Percentiles rank a stretch among this genome's conserved stretches.
Conservation (phyloP, 2,113 vertebrate species). For the Mus pahari region DNA sequence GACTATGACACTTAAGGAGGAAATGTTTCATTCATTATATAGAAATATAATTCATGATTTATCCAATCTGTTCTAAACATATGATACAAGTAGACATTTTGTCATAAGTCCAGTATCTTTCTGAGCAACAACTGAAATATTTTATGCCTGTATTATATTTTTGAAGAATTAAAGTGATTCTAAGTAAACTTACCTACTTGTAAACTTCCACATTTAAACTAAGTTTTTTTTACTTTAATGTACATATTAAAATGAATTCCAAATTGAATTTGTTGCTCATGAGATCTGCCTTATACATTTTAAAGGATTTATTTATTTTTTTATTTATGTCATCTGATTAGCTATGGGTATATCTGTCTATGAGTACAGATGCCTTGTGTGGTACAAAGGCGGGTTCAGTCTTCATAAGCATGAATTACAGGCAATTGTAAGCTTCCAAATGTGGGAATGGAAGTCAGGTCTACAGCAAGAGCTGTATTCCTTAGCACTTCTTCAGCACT, state of each 20-base stretch:
- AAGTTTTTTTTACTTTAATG: background rate
- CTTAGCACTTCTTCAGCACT: no score
- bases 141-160: background rate
- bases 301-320: background rate
- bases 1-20: background rate
- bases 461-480: background rate
- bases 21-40: background rate
- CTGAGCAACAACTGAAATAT: background rate
- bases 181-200: background rate
- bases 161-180: background rate
- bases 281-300: background rate
- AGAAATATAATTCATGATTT: background rate
- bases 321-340: background rate
- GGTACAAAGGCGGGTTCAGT: no score
- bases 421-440: no score
- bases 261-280: background rate
- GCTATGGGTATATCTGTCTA: background rate
- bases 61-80: background rate
- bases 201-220: conserved; percentile 1
- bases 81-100: background rate
- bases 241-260: background rate
- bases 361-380: background rate
- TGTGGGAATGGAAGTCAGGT: no score
- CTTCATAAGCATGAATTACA: background rate
- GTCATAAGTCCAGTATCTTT: background rate